A percentile compares a stretch with the other conserved stretches of the same genome.
phyloP scores from a whole-genome alignment of 2,888 invertebrate genomes.

The Poecilobothrus nobilitatus region DNA sequence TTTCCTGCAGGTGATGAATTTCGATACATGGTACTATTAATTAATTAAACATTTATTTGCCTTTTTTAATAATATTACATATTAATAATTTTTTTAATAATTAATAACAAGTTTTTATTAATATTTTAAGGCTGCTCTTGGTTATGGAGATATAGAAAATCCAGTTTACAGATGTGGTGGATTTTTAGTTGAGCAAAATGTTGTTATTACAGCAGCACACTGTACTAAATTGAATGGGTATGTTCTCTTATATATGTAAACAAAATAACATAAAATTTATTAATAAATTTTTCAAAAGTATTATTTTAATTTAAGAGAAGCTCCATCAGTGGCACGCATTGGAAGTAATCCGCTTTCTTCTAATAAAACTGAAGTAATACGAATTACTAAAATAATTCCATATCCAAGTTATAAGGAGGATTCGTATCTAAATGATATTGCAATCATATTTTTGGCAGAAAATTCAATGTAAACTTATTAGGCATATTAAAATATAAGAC shows the following conservation, averaged over 20 bases:
- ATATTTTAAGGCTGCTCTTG: no score
- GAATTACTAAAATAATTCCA: constrained; percentile 17
- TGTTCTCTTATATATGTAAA: no score
- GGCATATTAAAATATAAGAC: neutral
- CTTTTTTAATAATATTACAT: no score
- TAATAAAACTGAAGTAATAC: constrained; percentile 13
- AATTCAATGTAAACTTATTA: neutral
- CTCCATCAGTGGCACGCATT: constrained; percentile 22
- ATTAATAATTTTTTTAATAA: no score
- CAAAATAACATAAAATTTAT: constrained; percentile 1
- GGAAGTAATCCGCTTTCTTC: constrained; percentile 21
- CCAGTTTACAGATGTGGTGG: constrained; percentile 20
- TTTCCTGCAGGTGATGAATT: no score
- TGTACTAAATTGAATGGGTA: constrained; percentile 22
- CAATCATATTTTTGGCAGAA: constrained; percentile 5
- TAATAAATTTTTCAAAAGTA: no score
- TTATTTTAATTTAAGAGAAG: constrained; percentile 18
- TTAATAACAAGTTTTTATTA: no score
- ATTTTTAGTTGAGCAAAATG: constrained; percentile 19
- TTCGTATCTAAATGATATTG: constrained; percentile 11
- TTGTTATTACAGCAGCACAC: constrained; percentile 24
- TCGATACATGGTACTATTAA: no score
- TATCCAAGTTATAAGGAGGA: constrained; percentile 20
- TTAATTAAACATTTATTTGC: no score
- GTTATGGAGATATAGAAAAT: no score